Evolutionary conservation across 2,888 invertebrate genomes (phyloP).

Genomic region (Eupeodes luniger): DNA sequence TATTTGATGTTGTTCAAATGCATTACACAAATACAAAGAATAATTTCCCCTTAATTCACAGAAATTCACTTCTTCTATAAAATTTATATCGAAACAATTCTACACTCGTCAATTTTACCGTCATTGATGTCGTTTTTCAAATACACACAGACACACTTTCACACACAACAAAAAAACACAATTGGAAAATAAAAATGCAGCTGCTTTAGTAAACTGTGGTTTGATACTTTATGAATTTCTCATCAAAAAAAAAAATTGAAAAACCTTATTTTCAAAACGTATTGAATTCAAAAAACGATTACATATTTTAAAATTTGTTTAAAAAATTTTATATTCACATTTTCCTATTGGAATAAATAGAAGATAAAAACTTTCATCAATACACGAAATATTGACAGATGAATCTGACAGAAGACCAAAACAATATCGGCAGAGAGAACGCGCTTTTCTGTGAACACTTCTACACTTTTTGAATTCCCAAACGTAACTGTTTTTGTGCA

Average conservation of each 20-base stretch:
- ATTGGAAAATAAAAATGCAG: conserved; percentile 59
- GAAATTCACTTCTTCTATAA: conserved; percentile 46
- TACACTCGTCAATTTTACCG: conserved; percentile 20
- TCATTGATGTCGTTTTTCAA: conserved; percentile 7
- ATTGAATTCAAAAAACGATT: neutral
- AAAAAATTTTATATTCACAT: neutral
- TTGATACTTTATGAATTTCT: conserved; percentile 63
- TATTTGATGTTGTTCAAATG: conserved; percentile 17
- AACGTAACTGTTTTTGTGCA: conserved; percentile 69
- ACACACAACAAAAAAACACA: conserved; percentile 45
- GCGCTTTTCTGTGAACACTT: conserved; percentile 27
- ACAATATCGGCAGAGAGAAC: neutral
- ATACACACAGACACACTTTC: neutral
- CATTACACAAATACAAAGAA: conserved; percentile 28
- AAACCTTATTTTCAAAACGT: neutral
- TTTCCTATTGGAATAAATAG: conserved; percentile 16
- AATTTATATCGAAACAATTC: conserved; percentile 66
- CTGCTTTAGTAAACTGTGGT: conserved; percentile 46
- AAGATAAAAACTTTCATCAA: neutral
- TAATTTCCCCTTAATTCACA: conserved; percentile 34
- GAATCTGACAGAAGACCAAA: neutral
- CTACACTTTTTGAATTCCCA: conserved; percentile 75
- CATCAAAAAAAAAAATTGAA: neutral
- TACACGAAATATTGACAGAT: conserved; percentile 13
- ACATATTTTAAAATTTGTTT: neutral